These are phyloP conservation scores for Spheniscus humboldti DNA, from an alignment of 2,797 vertebrate species.

Conservation along the genomic window DNA sequence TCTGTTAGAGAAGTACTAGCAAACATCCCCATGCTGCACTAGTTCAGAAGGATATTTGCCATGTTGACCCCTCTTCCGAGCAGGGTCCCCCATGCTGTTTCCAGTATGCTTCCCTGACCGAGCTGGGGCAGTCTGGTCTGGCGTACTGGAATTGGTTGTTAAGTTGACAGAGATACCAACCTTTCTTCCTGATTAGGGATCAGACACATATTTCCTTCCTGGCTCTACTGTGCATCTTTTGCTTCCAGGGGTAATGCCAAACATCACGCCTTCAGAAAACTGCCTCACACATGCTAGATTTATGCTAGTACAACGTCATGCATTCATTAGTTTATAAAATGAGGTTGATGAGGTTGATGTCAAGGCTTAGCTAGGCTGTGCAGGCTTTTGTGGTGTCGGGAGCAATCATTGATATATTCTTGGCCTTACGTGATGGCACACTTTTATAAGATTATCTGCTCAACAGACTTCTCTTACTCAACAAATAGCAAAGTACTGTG, in stretches of 20 bases:
- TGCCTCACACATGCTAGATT: neutral
- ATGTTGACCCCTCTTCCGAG: fast-evolving
- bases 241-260: neutral
- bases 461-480: neutral
- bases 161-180: neutral
- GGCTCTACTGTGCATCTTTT: neutral
- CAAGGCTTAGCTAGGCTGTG: neutral
- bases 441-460: neutral
- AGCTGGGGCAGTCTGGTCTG: neutral
- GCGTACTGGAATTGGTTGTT: neutral
- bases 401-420: neutral
- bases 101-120: neutral
- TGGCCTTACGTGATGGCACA: fast-evolving
- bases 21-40: neutral
- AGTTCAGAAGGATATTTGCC: neutral
- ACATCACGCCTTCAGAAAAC: neutral
- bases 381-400: neutral
- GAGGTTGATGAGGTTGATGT: neutral
- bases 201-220: neutral
- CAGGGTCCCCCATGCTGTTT: neutral
- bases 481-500: neutral
- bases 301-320: neutral
- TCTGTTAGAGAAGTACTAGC: neutral
- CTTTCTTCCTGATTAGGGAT: neutral
- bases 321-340: neutral